Percentiles rank a stretch among this genome's conserved stretches.
phyloP scores from a whole-genome alignment of 2,888 invertebrate genomes.

The Tipula confusa region DNA sequence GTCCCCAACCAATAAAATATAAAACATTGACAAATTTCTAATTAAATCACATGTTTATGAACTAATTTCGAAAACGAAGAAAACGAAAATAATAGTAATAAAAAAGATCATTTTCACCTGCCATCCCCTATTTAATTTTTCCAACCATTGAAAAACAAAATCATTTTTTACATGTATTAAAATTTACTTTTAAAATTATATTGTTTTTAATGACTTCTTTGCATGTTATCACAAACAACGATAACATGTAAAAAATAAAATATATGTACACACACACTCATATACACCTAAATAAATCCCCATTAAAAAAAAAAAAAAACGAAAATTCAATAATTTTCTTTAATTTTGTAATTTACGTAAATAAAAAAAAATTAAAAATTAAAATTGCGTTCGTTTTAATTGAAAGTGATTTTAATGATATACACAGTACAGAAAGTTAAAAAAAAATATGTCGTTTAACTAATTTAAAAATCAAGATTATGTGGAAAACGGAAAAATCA shows the following conservation, averaged over 20 bases:
- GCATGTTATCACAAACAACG: constrained; percentile 42
- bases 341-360: constrained; percentile 1
- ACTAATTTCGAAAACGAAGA: not conserved
- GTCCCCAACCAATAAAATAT: not conserved
- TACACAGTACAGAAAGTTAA: not conserved
- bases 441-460: constrained; percentile 3
- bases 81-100: constrained; percentile 3
- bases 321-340: constrained; percentile 15
- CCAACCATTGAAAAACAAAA: not conserved
- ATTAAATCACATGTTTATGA: constrained; percentile 12
- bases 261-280: not conserved
- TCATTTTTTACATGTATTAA: not conserved
- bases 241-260: not conserved
- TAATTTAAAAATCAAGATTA: constrained; percentile 12
- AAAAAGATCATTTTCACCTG: constrained; percentile 12
- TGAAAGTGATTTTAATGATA: constrained; percentile 38
- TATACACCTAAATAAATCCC: not conserved
- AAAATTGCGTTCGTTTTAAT: constrained; percentile 38
- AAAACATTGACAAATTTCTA: not conserved
- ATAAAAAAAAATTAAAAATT: constrained; percentile 37
- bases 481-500: not conserved
- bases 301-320: not conserved
- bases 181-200: not conserved
- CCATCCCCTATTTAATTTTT: not conserved
- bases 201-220: constrained; percentile 47